Base-by-base conservation (phyloP, 2,113 vertebrate genomes). In the Psammodynastes pulverulentus region DNA sequence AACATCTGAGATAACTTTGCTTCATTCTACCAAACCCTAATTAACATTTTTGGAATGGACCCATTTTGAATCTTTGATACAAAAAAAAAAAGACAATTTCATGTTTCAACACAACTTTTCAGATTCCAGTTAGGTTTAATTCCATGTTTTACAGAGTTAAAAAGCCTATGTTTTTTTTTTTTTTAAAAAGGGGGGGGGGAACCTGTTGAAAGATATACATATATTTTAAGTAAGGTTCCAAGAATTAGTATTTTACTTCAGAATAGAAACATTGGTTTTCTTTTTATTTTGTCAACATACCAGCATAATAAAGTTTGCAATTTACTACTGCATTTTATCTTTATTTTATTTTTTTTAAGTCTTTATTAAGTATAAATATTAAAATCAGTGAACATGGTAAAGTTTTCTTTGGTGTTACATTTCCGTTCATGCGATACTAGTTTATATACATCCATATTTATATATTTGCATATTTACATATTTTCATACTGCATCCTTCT, bases 261-360 rank as follows among this genome's bases (percentile, higher is more conserved):
- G 34, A 46, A 85, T 46, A 43, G 19, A 34, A 45, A 34, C 53
- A 58, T 58, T 84, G 90, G 15, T 88, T 92, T 88, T 84, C 15
- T 88, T 88, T 92, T 91, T 72, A 21, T 88, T 87, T 45, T 79
- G 56, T 79, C 39, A 56, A 54, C 87, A 45, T 4, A 86, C 49
- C 7, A 23, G 29, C 62, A 88, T 92, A 92, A 79, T 79, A 51
- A 92, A 88, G 51, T 84, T 84, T 88, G 51, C 62, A 88, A 88
- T 49, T 92, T 84, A 87, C 53, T 48, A 34, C 53, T 54, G 62
- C 46, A 88, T 87, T 92, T 54, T n/a, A n/a, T n/a, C n/a, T n/a
- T n/a, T n/a, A n/a, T n/a, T n/a, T n/a, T n/a, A n/a, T n/a, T n/a
- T n/a, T n/a, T n/a, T n/a, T n/a, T n/a, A n/a, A n/a, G n/a, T n/a